These are phyloP conservation scores for Apis laboriosa DNA, from an alignment of 1,140 invertebrate species.

Conservation along the genomic window DNA sequence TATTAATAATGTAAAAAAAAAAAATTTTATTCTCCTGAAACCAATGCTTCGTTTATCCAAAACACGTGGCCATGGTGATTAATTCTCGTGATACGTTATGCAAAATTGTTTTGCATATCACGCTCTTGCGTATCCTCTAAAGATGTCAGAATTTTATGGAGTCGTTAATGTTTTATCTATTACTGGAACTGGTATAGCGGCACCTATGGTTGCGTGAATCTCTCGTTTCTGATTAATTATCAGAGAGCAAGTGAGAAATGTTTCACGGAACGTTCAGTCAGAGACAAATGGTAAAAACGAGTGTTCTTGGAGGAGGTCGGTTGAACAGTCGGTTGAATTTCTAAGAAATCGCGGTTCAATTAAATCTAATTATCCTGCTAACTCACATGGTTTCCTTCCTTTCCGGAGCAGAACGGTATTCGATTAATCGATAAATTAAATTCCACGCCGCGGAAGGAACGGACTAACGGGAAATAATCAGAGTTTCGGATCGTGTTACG, in stretches of 20 bases:
- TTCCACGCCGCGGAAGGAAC: conserved; percentile 34
- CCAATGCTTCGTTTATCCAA: not conserved
- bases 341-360: conserved; percentile 30
- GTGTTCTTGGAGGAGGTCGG: not conserved
- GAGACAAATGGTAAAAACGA: conserved; percentile 5
- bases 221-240: conserved; percentile 24
- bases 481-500: conserved; percentile 26
- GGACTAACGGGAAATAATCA: conserved; percentile 42
- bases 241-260: conserved; percentile 12
- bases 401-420: conserved; percentile 46
- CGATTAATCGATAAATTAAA: conserved; percentile 50
- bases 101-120: not conserved
- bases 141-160: too few species aligned
- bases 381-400: conserved; percentile 36
- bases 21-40: not conserved
- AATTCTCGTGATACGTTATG: not conserved
- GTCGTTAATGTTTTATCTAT: not conserved
- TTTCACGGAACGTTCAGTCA: not conserved
- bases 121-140: too few species aligned
- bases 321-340: conserved; percentile 23
- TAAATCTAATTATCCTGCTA: conserved; percentile 34
- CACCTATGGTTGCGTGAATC: not conserved
- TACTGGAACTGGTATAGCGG: not conserved
- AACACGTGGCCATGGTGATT: not conserved
- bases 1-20: not conserved